Base-by-base conservation (phyloP, 1,140 invertebrate species). In the Pissodes strobi region DNA sequence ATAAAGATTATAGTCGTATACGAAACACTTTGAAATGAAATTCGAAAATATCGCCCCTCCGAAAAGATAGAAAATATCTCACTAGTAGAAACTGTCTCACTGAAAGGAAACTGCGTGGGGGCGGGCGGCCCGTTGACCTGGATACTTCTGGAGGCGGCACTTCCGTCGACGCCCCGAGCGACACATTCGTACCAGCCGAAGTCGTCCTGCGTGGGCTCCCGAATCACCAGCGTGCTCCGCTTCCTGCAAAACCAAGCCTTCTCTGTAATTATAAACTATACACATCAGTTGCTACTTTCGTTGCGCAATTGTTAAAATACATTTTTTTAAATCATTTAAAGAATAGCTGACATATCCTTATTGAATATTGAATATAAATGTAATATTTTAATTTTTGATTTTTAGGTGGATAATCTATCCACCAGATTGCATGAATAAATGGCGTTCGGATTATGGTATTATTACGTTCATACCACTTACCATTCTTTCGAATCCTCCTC, bases 191-290 rank as follows among this genome's bases (percentile, higher is more conserved):
- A 76, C 22, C 64, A 25, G 21, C 69, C 74, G 45, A 51, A 53
- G 25, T 72, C 66, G n/a, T 61, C 34, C 38, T 69, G 57, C 10
- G 62, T 45, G 9, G 62, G 52, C 5, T 64, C 55, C 51, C 51
- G 56, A 67, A 76, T 74, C 49, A 70, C 52, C 57, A 75, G 64
- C 49, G 65, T 73, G 64, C 71, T 75, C 63, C 51, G 66, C 56
- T 55, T 75, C 69, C 74, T 76, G 64, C 15, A 70, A 72, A 64
- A 58, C 17, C 64, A 72, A 66, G 46, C 60, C 49, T 43, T 53
- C 48, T 60, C 55, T 59, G 56, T 59, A 66, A 66, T 60, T 64
- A 64, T 64, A 64, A 64, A 64, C 61, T 64, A 64, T 62, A 53
- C 38, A 62, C 49, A 23, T 23, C 15, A 51, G 37, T 6, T 10